These are phyloP conservation scores for Drosophila meridiana DNA, from an alignment of 2,888 invertebrate species.

Conservation along the genomic window DNA sequence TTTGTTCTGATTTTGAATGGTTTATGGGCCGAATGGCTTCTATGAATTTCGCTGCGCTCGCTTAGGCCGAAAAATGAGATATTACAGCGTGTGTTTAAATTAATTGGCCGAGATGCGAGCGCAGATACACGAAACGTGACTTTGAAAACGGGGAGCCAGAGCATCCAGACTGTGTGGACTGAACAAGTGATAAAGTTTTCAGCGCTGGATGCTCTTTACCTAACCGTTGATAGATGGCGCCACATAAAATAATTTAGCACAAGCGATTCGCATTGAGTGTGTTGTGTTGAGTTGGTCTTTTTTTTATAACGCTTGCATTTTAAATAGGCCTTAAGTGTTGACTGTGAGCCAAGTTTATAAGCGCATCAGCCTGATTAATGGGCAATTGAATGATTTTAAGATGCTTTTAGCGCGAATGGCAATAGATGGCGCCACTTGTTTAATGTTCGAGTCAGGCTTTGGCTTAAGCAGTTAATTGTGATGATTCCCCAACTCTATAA, in stretches of 20 bases:
- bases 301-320: slow-evolving; percentile 18
- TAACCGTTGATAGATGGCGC: slow-evolving; percentile 51
- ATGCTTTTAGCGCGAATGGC: slow-evolving; percentile 3
- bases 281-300: neutral
- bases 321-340: slow-evolving; percentile 15
- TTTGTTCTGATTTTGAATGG: slow-evolving; percentile 62
- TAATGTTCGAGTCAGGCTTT: neutral
- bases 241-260: slow-evolving; percentile 40
- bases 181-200: slow-evolving; percentile 29
- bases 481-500: neutral
- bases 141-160: slow-evolving; percentile 57
- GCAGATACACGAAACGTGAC: slow-evolving; percentile 66
- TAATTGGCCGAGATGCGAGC: slow-evolving; percentile 69
- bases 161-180: slow-evolving; percentile 31
- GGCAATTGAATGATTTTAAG: slow-evolving; percentile 19
- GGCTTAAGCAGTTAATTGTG: neutral
- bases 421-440: slow-evolving; percentile 44
- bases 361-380: slow-evolving; percentile 29
- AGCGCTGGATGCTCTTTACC: slow-evolving; percentile 5
- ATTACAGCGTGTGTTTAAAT: slow-evolving; percentile 75
- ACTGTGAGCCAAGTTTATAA: slow-evolving; percentile 12
- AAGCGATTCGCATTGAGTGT: slow-evolving; percentile 13
- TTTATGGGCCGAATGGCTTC: slow-evolving; percentile 65
- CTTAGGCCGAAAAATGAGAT: slow-evolving; percentile 74
- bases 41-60: slow-evolving; percentile 61